Evolutionary conservation across 1,140 invertebrate species (phyloP).

Genomic region (Sogatella furcifera): DNA sequence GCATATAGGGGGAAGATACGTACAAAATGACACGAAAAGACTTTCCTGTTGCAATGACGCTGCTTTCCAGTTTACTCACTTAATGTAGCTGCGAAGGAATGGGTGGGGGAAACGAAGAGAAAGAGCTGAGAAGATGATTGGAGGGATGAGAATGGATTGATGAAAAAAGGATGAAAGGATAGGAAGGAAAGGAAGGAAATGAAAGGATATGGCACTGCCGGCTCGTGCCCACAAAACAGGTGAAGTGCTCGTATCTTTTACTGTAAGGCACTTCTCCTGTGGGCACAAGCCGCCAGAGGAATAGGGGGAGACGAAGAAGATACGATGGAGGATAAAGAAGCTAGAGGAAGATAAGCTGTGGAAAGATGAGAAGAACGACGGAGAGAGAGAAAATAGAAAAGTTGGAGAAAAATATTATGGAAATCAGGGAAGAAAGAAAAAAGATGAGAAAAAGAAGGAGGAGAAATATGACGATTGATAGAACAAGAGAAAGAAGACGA

Average conservation of each 20-base stretch:
- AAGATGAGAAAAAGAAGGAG: background rate
- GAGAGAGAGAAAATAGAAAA: background rate
- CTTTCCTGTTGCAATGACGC: too few relatives aligned
- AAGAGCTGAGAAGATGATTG: background rate
- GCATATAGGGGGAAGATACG: too few relatives aligned
- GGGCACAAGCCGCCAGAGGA: background rate
- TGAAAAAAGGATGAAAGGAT: conserved; percentile 18
- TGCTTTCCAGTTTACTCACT: too few relatives aligned
- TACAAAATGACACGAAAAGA: too few relatives aligned
- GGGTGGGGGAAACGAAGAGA: background rate
- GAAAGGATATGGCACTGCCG: too few relatives aligned
- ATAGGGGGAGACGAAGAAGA: background rate
- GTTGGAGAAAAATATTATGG: background rate
- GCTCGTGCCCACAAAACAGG: too few relatives aligned
- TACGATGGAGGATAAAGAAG: background rate
- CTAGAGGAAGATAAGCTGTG: conserved; percentile 19
- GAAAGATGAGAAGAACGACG: background rate
- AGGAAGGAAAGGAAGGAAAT: conserved; percentile 11
- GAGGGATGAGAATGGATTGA: background rate
- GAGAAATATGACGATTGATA: background rate
- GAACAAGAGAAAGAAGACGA: too few relatives aligned
- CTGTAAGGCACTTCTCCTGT: too few relatives aligned
- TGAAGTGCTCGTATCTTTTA: too few relatives aligned
- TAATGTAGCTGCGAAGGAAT: background rate
- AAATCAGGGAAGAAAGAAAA: background rate